Evolutionary conservation across 2,888 invertebrate species (phyloP).

Genomic region (Automeris io): DNA sequence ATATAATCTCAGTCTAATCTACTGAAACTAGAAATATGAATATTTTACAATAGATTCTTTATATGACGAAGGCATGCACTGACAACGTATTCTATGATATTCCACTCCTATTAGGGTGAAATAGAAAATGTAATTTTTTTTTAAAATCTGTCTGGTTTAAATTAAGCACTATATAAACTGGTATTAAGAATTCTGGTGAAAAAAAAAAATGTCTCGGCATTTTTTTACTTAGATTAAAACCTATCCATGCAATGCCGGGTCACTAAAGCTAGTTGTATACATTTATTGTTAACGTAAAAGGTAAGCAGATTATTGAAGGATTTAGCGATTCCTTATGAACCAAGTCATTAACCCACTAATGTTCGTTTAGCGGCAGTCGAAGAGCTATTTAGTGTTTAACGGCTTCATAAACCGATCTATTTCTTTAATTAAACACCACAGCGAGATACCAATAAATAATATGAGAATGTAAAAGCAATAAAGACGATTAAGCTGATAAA

Average conservation of each 20-base stretch:
- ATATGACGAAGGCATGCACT: too few species aligned
- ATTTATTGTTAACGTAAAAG: too few species aligned
- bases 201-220: neutral
- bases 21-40: too few species aligned
- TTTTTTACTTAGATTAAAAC: neutral
- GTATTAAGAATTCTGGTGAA: neutral
- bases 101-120: too few species aligned
- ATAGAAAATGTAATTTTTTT: too few species aligned
- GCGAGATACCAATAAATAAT: slow-evolving; percentile 7
- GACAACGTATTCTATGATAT: too few species aligned
- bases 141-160: too few species aligned
- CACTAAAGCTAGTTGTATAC: too few species aligned
- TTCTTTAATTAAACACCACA: slow-evolving; percentile 7
- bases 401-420: neutral
- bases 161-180: neutral
- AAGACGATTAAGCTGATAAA: slow-evolving; percentile 8
- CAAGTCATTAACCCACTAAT: neutral
- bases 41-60: too few species aligned
- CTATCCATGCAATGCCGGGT: too few species aligned
- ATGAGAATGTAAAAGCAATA: slow-evolving; percentile 9
- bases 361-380: slow-evolving; percentile 1
- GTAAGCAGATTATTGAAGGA: too few species aligned
- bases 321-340: neutral
- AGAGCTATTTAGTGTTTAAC: neutral
- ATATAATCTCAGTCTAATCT: too few species aligned